Evolutionary conservation across 2,113 vertebrate species (phyloP).

Genomic region (Petromus typicus): DNA sequence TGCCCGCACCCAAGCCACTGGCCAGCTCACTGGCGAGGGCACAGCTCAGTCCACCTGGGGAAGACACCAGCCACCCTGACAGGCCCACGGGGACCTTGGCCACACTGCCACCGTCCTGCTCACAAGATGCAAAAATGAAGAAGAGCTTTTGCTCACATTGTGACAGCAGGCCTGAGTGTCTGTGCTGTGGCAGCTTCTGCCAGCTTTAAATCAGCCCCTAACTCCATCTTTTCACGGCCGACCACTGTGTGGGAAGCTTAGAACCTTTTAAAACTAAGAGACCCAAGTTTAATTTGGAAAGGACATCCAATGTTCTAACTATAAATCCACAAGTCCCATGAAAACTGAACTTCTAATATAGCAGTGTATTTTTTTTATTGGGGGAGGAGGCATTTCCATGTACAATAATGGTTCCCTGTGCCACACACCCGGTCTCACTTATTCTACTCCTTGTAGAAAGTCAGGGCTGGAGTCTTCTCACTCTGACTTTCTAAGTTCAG

Average conservation of each 20-base stretch:
- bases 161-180: not conserved
- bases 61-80: not conserved
- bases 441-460: not conserved
- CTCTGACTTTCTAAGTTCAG: not conserved
- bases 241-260: not conserved
- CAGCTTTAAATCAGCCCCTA: not conserved
- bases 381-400: not conserved
- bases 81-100: not conserved
- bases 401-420: not conserved
- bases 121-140: not conserved
- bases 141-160: not conserved
- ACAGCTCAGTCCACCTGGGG: not conserved
- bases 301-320: not conserved
- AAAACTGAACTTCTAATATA: not conserved
- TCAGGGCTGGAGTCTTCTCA: not conserved
- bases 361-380: not conserved
- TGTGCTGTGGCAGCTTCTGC: fast-evolving
- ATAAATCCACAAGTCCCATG: not conserved
- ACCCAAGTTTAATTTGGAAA: not conserved
- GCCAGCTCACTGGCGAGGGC: not conserved
- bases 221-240: not conserved
- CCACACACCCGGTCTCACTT: not conserved
- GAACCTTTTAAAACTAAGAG: not conserved
- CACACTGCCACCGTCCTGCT: not conserved
- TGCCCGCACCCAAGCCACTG: not conserved